Conservation (phyloP, 2,797 vertebrate species). For the Alcedo atthis region DNA sequence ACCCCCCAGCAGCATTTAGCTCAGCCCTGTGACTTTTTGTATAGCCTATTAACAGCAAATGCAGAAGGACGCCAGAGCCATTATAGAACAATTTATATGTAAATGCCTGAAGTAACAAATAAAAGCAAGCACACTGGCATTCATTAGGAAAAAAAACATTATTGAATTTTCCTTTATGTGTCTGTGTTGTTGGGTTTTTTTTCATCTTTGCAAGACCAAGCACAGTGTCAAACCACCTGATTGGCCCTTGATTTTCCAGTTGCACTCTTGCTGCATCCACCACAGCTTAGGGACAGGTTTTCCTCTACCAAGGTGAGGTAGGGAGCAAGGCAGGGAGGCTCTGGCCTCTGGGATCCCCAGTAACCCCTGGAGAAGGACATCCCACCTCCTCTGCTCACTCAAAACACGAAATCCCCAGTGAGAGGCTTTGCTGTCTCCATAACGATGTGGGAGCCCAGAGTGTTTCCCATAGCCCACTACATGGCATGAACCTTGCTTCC, state of each 20-base stretch:
- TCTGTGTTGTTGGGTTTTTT: not conserved
- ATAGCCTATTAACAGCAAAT: slow-evolving; percentile 72
- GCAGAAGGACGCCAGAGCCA: slow-evolving; percentile 67
- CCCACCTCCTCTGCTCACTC: not conserved
- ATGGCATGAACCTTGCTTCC: rapidly evolving
- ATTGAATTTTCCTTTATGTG: not conserved
- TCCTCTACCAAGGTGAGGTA: not conserved
- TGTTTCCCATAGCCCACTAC: not conserved
- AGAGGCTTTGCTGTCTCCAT: not conserved
- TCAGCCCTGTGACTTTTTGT: slow-evolving; percentile 61
- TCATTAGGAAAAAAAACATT: slow-evolving; percentile 20
- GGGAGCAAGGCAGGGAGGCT: not conserved
- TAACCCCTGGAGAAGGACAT: not conserved
- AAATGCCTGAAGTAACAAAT: slow-evolving; percentile 73
- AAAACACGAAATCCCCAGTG: not conserved
- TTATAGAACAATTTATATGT: slow-evolving; percentile 80
- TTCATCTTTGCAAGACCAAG: not conserved
- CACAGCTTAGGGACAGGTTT: not conserved
- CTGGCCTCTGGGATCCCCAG: not conserved
- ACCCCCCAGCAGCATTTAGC: slow-evolving; percentile 15
- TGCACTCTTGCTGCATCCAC: not conserved
- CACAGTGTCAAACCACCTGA: not conserved
- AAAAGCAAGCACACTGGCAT: slow-evolving; percentile 31
- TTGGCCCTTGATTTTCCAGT: not conserved
- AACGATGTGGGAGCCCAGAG: rapidly evolving